A percentile compares a stretch with the other conserved stretches of the same genome.
These are phyloP conservation scores for Spatulosminthurus flaviceps DNA, from an alignment of 2,888 invertebrate species.

Conservation along the genomic window DNA sequence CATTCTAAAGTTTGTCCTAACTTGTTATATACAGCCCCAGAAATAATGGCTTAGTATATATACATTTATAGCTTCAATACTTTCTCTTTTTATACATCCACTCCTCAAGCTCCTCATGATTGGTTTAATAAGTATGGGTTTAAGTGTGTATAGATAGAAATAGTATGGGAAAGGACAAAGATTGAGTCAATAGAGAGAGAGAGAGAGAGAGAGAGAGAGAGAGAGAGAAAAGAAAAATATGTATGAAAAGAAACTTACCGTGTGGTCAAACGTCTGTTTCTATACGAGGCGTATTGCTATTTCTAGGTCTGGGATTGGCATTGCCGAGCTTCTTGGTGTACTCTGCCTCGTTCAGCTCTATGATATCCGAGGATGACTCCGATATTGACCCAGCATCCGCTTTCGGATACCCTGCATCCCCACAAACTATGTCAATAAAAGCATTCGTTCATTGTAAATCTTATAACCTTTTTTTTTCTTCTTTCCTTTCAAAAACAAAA, in stretches of 20 bases:
- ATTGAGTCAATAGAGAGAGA: no score
- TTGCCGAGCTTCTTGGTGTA: constrained; percentile 64
- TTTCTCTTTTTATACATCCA: no score
- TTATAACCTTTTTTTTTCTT: constrained; percentile 20
- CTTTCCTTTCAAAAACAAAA: no score
- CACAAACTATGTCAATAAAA: constrained; percentile 48
- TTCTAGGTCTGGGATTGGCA: constrained; percentile 64
- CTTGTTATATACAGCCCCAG: no score
- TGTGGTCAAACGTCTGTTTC: constrained; percentile 64
- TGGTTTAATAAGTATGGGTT: no score
- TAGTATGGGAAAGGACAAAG: no score
- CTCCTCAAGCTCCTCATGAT: no score
- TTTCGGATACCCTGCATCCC: constrained; percentile 63
- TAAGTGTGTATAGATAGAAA: no score
- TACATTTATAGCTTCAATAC: no score
- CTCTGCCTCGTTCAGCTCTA: constrained; percentile 64
- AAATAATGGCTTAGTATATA: no score
- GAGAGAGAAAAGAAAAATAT: no score
- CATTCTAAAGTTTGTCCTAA: no score
- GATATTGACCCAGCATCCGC: constrained; percentile 64
- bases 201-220: background rate
- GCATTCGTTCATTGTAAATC: constrained; percentile 37
- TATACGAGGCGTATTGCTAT: constrained; percentile 64
- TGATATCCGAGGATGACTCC: constrained; percentile 64
- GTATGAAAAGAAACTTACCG: constrained; percentile 59